phyloP scores from a whole-genome alignment of 30 jellyfish, hydroid and myxozoan genomes.

The Mastigias papua region DNA sequence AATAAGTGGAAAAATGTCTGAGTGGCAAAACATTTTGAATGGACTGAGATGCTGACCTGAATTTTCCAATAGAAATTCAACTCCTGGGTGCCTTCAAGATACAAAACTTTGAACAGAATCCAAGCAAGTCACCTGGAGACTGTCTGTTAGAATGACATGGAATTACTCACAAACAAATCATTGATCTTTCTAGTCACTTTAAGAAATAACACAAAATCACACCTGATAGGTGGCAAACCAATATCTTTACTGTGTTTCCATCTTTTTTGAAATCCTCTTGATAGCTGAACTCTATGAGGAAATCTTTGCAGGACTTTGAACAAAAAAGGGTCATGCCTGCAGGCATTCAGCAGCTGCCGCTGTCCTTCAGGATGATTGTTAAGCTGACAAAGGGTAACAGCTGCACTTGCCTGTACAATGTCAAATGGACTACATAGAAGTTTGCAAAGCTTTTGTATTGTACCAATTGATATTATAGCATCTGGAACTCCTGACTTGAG shows the following conservation, averaged over 20 bases:
- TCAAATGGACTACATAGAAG: constrained; percentile 49
- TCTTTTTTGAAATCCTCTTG: constrained; percentile 55
- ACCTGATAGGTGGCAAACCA: constrained; percentile 76
- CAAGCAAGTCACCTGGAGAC: no score
- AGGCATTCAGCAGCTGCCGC: constrained; percentile 58
- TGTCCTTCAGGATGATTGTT: constrained; percentile 63
- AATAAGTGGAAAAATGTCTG: no score
- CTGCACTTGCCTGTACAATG: constrained; percentile 72
- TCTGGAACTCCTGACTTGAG: constrained; percentile 73
- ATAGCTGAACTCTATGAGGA: constrained; percentile 55
- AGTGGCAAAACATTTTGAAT: no score
- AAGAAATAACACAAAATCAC: neutral
- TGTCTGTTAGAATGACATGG: no score
- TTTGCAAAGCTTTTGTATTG: constrained; percentile 51
- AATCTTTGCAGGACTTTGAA: constrained; percentile 62
- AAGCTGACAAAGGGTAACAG: constrained; percentile 48
- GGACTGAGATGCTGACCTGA: no score
- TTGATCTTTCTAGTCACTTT: no score
- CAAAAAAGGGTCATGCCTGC: constrained; percentile 66
- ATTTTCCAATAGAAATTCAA: no score
- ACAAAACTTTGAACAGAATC: no score
- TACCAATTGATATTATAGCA: constrained; percentile 74
- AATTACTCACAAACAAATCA: no score
- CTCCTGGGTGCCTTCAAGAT: no score
- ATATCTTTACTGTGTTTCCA: constrained; percentile 67